Evolutionary conservation across 35 echinoderm and acorn worm genomes (phyloP), one percentile per base, ranked within the genome.

Genomic region (Ophioderma brevispina): DNA sequence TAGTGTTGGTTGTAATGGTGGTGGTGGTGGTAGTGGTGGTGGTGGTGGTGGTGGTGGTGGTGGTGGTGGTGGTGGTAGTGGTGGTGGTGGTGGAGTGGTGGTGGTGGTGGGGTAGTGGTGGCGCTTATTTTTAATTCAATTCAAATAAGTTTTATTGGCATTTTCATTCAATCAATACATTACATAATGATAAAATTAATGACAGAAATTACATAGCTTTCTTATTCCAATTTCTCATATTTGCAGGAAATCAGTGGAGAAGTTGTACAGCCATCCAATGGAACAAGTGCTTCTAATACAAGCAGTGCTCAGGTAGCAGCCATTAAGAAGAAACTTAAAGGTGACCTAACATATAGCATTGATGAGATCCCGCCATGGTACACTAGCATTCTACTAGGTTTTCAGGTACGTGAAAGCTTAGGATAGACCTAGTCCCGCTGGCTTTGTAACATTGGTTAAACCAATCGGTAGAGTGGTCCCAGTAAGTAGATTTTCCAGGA

Each of bases 351-450:
- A 11, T 76, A 87, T 39, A 75, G 46, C 15, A 87, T 85, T 0
- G 76, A 87, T 38, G 76, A 87, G 13, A 75, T 87, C 13, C 85
- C 76, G 19, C 64, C 76, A 23, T 87, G 64, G 85, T 78, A 87
- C 15, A 76, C 0, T 25, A 76, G 85, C 38, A 38, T 78, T 41
- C 41, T 87, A 28, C 85, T 78, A 18, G 64, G 76, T 1, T 87
- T 87, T 78, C 64, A 87, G 85, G 85, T 87, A 76, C 17, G 41
- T 46, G 41, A n/a, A n/a, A n/a, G n/a, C n/a, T n/a, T n/a, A n/a
- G n/a, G n/a, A n/a, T n/a, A n/a, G n/a, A n/a, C n/a, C n/a, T n/a
- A n/a, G n/a, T n/a, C n/a, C n/a, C n/a, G n/a, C n/a, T n/a, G n/a
- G n/a, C n/a, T n/a, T n/a, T n/a, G n/a, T n/a, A n/a, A n/a, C n/a